Percentiles rank a stretch among this genome's conserved stretches.
Conservation (phyloP, 2,888 invertebrate genomes). For the Amiota mariae region DNA sequence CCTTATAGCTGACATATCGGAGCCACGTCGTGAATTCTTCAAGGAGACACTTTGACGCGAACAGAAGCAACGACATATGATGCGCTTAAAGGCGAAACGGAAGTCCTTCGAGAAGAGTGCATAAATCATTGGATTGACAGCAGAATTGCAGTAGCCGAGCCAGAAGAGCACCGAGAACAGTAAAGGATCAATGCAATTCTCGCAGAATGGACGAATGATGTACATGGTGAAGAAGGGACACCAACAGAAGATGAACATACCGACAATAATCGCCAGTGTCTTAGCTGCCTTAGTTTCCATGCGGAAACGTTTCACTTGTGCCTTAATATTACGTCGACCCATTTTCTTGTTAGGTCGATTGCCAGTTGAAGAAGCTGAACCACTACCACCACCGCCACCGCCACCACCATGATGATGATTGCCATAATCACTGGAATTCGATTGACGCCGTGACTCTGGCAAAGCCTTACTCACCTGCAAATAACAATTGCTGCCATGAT, state of each 20-base stretch:
- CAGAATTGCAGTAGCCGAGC: conserved; percentile 98
- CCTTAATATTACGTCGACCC: conserved; percentile 92
- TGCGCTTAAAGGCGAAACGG: conserved; percentile 93
- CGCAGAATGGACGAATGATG: conserved; percentile 90
- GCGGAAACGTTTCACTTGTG: conserved; percentile 91
- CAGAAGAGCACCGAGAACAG: conserved; percentile 95
- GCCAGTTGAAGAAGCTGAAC: conserved; percentile 60
- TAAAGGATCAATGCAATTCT: conserved; percentile 86
- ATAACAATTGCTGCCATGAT: conserved; percentile 75
- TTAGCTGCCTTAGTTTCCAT: conserved; percentile 98
- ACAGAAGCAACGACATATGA: conserved; percentile 90
- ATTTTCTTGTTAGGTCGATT: conserved; percentile 78
- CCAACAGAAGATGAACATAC: conserved; percentile 98
- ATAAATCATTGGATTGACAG: conserved; percentile 95
- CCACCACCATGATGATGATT: conserved; percentile 56
- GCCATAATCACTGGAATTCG: conserved; percentile 61
- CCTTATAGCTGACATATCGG: conserved; percentile 76
- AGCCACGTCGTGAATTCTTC: conserved; percentile 75
- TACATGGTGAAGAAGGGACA: conserved; percentile 97
- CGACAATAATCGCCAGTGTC: conserved; percentile 96
- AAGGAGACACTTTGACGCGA: conserved; percentile 73
- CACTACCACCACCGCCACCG: conserved; percentile 17
- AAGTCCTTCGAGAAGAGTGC: conserved; percentile 96
- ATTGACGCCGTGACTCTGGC: conserved; percentile 68
- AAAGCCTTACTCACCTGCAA: conserved; percentile 75